Conservation (phyloP, 2,888 invertebrate species). For the Cerastis leucographa region DNA sequence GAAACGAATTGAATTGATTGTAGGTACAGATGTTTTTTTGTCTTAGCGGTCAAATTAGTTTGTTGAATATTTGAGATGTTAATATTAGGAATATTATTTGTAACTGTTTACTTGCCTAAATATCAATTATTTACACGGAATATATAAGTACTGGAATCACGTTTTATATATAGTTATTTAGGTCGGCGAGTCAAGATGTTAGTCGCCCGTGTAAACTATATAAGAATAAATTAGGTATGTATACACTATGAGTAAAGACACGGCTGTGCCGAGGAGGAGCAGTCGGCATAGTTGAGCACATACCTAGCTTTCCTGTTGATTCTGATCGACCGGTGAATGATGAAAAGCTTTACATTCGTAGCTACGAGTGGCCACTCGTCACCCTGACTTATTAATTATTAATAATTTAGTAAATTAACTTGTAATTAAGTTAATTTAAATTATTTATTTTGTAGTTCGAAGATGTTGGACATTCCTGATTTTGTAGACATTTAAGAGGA, state of each 20-base stretch:
- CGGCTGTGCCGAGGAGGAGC: slow-evolving; percentile 28
- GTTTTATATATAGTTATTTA: slow-evolving; percentile 62
- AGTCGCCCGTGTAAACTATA: slow-evolving; percentile 51
- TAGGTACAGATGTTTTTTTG: slow-evolving; percentile 70
- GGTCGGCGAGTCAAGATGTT: slow-evolving; percentile 38
- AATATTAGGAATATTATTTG: slow-evolving; percentile 68
- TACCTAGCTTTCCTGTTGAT: slow-evolving; percentile 52
- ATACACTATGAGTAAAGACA: slow-evolving; percentile 45
- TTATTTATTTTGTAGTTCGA: slow-evolving; percentile 64
- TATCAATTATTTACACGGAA: slow-evolving; percentile 75
- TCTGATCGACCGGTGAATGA: slow-evolving; percentile 17
- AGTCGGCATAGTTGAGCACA: slow-evolving; percentile 58
- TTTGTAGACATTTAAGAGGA: slow-evolving; percentile 60
- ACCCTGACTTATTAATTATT: slow-evolving; percentile 39
- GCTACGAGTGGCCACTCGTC: slow-evolving; percentile 34
- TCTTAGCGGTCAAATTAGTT: slow-evolving; percentile 69
- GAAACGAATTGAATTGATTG: slow-evolving; percentile 66
- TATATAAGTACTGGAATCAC: slow-evolving; percentile 64
- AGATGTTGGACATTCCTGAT: slow-evolving; percentile 60
- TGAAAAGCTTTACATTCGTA: slow-evolving; percentile 48
- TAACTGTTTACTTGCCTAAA: slow-evolving; percentile 73
- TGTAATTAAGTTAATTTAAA: slow-evolving; percentile 51
- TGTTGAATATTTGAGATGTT: slow-evolving; percentile 68
- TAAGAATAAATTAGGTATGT: slow-evolving; percentile 56
- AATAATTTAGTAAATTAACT: slow-evolving; percentile 34